Base-by-base conservation (phyloP, 2,888 invertebrate genomes). In the Torymus texanus region DNA sequence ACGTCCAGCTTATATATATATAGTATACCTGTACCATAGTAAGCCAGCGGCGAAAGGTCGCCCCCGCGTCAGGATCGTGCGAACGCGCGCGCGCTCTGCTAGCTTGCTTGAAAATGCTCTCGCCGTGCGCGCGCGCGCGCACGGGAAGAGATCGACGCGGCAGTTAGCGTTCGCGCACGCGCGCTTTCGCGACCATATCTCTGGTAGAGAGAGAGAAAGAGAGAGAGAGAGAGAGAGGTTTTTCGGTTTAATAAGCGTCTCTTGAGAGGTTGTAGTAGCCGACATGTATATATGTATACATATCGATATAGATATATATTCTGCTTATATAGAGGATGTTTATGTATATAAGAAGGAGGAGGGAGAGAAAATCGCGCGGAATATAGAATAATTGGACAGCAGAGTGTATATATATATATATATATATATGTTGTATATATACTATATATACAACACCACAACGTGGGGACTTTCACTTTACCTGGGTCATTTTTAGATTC, bases 41-140 rank as follows among this genome's bases (percentile, higher is more conserved):
- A 8, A 41, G 41, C 41, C 41, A 8, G 41, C 41, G 78, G 84
- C 82, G 85, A 88, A 87, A 88, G 89, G 89, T 89, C 88, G 88
- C 87, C 87, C 86, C 84, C 86, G 87, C 87, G 85, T 85, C 87
- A 88, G 86, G 86, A 88, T 89, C 88, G 88, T 89, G 88, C 89
- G 88, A 89, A 88, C 84, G 85, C 18, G 56, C 29, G 8, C 14
- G 51, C 65, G 16, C 21, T 21, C 21, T 21, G 21, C 2, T n/a
- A n/a, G 21, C 21, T 21, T 21, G 21, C 21, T 21, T 21, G 21
- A 1, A 87, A 87, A 88, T 88, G 88, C 87, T 87, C 86, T 21
- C 1, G 21, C 84, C 14, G 51, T 58, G 16, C 53, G 62, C 55
- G 5, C 41, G 88, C 88, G 85, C 18, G 56, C 29, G 14, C 14